These are phyloP conservation scores for Agapostemon virescens DNA, from an alignment of 2,888 invertebrate species.

Conservation along the genomic window DNA sequence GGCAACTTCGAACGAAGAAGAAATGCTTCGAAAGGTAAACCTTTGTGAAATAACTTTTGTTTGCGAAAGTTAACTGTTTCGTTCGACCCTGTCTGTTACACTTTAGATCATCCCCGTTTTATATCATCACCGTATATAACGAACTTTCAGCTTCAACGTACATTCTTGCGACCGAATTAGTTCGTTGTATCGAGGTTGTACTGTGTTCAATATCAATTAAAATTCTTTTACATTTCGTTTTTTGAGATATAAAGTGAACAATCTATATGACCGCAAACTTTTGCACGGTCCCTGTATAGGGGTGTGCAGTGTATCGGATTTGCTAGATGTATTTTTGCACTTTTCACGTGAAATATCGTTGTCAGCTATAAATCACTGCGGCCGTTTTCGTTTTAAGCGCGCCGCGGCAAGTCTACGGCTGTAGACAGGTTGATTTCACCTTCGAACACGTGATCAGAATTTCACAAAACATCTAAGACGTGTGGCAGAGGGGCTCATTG, in stretches of 20 bases:
- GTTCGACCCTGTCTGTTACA: too few species aligned
- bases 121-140: too few species aligned
- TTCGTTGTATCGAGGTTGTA: neutral
- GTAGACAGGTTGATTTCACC: constrained; percentile 13
- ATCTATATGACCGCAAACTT: neutral
- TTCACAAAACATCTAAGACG: neutral
- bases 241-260: neutral
- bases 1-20: too few species aligned
- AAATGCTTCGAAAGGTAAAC: too few species aligned
- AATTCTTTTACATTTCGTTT: neutral
- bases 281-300: neutral
- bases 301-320: neutral
- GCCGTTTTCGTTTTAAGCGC: neutral
- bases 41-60: too few species aligned
- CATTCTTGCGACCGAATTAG: neutral
- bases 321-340: neutral
- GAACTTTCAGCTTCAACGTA: neutral
- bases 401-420: neutral
- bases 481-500: neutral
- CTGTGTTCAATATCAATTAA: neutral
- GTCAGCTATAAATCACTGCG: neutral
- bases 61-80: too few species aligned
- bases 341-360: constrained; percentile 8
- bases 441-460: constrained; percentile 1
- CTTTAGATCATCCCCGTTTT: too few species aligned